phyloP scores from a whole-genome alignment of 2,888 invertebrate genomes.

The Synergus gifuensis region DNA sequence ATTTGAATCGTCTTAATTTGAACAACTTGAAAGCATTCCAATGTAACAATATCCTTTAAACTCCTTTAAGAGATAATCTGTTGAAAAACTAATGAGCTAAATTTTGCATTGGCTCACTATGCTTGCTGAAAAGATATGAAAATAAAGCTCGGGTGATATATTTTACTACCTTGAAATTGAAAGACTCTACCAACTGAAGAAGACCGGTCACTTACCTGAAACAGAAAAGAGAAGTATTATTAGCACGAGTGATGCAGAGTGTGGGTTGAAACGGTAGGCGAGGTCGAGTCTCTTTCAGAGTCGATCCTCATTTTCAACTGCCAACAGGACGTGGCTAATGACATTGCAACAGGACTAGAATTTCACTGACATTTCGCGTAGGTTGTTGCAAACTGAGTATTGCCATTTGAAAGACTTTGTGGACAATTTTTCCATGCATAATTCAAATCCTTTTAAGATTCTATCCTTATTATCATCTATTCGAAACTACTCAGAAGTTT shows the following conservation, averaged over 20 bases:
- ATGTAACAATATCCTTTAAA: background rate
- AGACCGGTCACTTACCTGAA: slow-evolving; percentile 65
- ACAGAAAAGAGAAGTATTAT: slow-evolving; percentile 63
- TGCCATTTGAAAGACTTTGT: background rate
- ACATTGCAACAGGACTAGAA: slow-evolving; percentile 22
- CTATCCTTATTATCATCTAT: background rate
- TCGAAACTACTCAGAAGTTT: background rate
- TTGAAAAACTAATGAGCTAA: background rate
- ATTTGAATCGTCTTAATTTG: background rate
- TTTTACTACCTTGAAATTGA: slow-evolving; percentile 33
- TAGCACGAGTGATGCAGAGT: slow-evolving; percentile 40
- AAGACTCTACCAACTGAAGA: slow-evolving; percentile 20
- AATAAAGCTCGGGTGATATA: slow-evolving; percentile 9
- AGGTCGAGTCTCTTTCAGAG: slow-evolving; percentile 21
- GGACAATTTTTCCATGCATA: background rate
- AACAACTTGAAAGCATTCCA: background rate
- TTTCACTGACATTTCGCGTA: slow-evolving; percentile 23
- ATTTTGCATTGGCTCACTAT: slow-evolving; percentile 1
- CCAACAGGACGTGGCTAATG: slow-evolving; percentile 21
- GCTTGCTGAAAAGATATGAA: background rate
- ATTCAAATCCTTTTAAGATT: background rate
- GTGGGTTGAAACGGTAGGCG: slow-evolving; percentile 32
- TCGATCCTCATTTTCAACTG: slow-evolving; percentile 28
- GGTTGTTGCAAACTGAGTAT: background rate
- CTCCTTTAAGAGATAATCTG: background rate